Percentiles rank a stretch among this genome's conserved stretches.
Evolutionary conservation across 2,113 vertebrate genomes (phyloP).

Genomic region (Notothenia coriiceps): DNA sequence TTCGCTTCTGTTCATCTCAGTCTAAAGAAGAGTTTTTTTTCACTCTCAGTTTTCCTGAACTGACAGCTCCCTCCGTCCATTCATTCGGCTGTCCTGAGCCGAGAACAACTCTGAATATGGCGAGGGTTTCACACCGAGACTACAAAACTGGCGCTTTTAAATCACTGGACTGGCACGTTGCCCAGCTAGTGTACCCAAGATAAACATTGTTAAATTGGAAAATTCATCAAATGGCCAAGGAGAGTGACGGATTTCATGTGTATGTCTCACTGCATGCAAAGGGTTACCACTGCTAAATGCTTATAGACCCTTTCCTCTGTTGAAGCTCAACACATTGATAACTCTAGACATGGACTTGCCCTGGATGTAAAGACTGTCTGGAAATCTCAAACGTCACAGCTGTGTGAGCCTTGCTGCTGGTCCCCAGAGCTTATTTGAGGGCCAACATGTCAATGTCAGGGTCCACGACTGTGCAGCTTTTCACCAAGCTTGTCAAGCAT

Average conservation of each 20-base stretch:
- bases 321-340: slow-evolving; percentile 14
- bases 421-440: slow-evolving; percentile 35
- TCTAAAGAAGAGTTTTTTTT: neutral
- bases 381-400: slow-evolving; percentile 29
- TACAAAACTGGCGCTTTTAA: slow-evolving; percentile 35
- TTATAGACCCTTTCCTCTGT: slow-evolving; percentile 23
- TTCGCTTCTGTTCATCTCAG: neutral
- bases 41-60: neutral
- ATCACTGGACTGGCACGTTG: slow-evolving; percentile 54
- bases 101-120: slow-evolving; percentile 65
- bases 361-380: slow-evolving; percentile 42
- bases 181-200: slow-evolving; percentile 70
- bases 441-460: slow-evolving; percentile 81
- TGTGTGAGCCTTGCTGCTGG: slow-evolving; percentile 45
- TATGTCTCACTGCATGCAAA: slow-evolving; percentile 28
- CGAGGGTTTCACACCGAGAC: slow-evolving; percentile 46
- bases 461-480: slow-evolving; percentile 76
- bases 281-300: slow-evolving; percentile 39
- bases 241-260: slow-evolving; percentile 30
- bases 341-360: slow-evolving; percentile 40
- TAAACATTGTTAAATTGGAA: slow-evolving; percentile 52
- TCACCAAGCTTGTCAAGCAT: slow-evolving; percentile 83
- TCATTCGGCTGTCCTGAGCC: slow-evolving; percentile 29
- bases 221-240: slow-evolving; percentile 49
- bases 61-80: neutral